Evolutionary conservation across 2,113 vertebrate species (phyloP).

Genomic region (Cairina moschata): DNA sequence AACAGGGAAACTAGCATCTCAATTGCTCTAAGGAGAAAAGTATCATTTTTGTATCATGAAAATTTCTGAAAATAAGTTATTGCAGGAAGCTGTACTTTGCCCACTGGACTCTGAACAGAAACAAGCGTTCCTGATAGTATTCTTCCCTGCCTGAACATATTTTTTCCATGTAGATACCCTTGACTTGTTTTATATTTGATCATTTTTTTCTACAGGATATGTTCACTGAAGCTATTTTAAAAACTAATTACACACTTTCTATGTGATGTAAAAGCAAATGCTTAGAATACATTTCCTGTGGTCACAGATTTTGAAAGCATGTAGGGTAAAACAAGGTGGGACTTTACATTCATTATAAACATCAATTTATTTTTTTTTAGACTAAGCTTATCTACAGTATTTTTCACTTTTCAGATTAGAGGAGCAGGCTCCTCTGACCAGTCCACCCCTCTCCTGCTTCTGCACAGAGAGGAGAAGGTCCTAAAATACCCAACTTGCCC

Average conservation of each 20-base stretch:
- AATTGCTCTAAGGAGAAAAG: neutral
- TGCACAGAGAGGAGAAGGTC: neutral
- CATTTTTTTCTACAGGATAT: neutral
- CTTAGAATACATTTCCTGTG: neutral
- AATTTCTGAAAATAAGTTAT: neutral
- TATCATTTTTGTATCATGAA: neutral
- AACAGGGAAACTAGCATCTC: neutral
- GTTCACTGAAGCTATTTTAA: neutral
- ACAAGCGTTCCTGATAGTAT: neutral
- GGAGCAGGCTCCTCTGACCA: neutral
- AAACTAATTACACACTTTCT: neutral
- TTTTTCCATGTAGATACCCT: accelerated
- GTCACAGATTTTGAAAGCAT: neutral
- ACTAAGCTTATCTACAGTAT: neutral
- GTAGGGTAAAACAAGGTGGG: neutral
- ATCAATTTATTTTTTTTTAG: no score
- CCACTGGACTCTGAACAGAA: neutral
- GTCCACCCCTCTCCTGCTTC: no score
- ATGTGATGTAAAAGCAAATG: neutral
- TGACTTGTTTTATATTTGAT: neutral
- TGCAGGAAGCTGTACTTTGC: neutral
- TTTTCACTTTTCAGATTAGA: neutral
- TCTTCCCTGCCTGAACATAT: neutral
- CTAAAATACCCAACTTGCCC: no score
- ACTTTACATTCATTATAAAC: no score